Percentiles rank a stretch among this genome's conserved stretches.
phyloP scores from a whole-genome alignment of 2,797 vertebrate species.

The Enteromius fasciolatus region DNA sequence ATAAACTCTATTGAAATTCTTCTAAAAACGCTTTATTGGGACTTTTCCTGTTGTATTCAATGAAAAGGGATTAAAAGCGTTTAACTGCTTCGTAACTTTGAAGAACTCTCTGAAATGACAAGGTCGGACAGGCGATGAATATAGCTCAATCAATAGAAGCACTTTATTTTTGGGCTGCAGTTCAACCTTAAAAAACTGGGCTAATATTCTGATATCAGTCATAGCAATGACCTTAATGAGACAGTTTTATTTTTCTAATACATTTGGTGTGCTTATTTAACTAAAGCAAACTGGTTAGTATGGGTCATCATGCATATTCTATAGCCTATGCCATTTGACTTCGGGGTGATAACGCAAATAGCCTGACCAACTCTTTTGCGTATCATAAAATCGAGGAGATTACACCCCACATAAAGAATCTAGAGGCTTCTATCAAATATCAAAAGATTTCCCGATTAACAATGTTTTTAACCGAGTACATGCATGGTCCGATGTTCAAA shows the following conservation, averaged over 20 bases:
- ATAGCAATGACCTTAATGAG: neutral
- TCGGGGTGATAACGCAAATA: slow-evolving; percentile 31
- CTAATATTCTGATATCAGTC: neutral
- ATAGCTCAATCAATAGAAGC: neutral
- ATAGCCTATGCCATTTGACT: slow-evolving; percentile 59
- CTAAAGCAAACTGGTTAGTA: slow-evolving; percentile 43
- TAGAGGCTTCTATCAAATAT: neutral
- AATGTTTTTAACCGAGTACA: neutral
- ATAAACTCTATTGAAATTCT: neutral
- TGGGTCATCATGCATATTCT: slow-evolving; percentile 55
- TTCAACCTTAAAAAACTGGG: neutral
- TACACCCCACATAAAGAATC: neutral
- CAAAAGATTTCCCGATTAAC: neutral
- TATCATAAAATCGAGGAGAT: neutral
- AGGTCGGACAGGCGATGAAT: neutral
- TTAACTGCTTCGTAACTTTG: neutral
- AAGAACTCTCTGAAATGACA: neutral
- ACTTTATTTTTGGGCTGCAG: neutral
- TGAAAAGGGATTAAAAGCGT: neutral
- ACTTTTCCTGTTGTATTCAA: neutral
- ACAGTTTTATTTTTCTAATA: slow-evolving; percentile 39
- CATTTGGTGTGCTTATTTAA: slow-evolving; percentile 51
- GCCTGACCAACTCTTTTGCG: neutral
- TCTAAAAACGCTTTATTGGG: neutral
- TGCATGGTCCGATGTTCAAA: neutral